A percentile compares a stretch with the other conserved stretches of the same genome.
phyloP scores from a whole-genome alignment of 2,888 invertebrate species.

The Heliconius erato region DNA sequence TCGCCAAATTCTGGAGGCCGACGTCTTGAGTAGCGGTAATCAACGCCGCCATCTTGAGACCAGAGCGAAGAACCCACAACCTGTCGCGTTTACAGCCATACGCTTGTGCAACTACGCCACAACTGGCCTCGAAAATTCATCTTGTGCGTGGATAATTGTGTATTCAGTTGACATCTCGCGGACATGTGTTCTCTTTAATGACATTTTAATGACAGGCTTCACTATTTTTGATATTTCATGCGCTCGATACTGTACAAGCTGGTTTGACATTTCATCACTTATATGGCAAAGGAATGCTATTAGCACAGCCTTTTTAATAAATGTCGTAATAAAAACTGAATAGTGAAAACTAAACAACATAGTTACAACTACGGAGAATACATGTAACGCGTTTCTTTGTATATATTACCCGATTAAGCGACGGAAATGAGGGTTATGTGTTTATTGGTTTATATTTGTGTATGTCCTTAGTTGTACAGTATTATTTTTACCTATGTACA shows the following conservation, averaged over 20 bases:
- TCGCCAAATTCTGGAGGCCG: no score
- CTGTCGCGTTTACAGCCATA: no score
- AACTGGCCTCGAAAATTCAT: not conserved
- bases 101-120: no score
- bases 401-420: not conserved
- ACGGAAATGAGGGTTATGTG: not conserved
- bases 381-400: not conserved
- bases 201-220: slow-evolving; percentile 44
- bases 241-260: not conserved
- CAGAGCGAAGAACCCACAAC: no score
- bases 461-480: not conserved
- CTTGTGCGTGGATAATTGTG: slow-evolving; percentile 16
- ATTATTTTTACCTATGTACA: not conserved
- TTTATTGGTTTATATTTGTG: not conserved
- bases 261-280: slow-evolving; percentile 24
- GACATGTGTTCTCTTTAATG: slow-evolving; percentile 46
- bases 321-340: slow-evolving; percentile 14
- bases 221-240: slow-evolving; percentile 39
- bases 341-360: slow-evolving; percentile 7
- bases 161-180: slow-evolving; percentile 34
- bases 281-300: slow-evolving; percentile 37
- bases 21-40: no score
- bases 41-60: no score
- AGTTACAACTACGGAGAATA: not conserved
- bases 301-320: slow-evolving; percentile 33